A percentile compares a stretch with the other conserved stretches of the same genome.
Conservation (phyloP, 2,888 invertebrate species). For the Cylindroiulus punctatus region DNA sequence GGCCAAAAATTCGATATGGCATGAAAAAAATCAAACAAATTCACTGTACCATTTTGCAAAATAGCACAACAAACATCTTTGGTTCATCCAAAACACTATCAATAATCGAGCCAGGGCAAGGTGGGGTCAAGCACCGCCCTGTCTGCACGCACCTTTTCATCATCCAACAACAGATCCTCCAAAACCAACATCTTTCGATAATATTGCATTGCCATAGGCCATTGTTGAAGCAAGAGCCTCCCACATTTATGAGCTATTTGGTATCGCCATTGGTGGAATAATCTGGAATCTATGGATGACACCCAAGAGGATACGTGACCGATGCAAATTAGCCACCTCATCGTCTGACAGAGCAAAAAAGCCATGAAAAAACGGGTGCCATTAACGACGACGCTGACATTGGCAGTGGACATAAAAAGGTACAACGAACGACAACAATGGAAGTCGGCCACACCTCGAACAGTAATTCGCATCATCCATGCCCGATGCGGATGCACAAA, state of each 20-base stretch:
- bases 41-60: too few species aligned
- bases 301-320: constrained; percentile 40
- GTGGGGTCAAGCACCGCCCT: constrained; percentile 7
- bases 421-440: constrained; percentile 40
- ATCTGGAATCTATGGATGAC: not conserved
- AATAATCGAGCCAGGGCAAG: not conserved
- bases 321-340: constrained; percentile 17
- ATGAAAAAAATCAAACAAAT: too few species aligned
- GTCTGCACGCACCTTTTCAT: not conserved
- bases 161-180: not conserved
- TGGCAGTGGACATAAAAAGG: constrained; percentile 47
- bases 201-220: not conserved
- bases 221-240: not conserved
- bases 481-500: not conserved
- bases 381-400: constrained; percentile 4
- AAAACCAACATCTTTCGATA: not conserved
- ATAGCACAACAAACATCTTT: too few species aligned
- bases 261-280: not conserved
- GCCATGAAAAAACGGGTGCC: not conserved
- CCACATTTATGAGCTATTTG: not conserved
- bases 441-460: constrained; percentile 6
- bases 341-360: not conserved
- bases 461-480: not conserved
- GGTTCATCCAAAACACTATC: not conserved
- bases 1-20: too few species aligned